Base-by-base conservation (phyloP, 1,140 invertebrate genomes). In the Anastatus disparis region DNA sequence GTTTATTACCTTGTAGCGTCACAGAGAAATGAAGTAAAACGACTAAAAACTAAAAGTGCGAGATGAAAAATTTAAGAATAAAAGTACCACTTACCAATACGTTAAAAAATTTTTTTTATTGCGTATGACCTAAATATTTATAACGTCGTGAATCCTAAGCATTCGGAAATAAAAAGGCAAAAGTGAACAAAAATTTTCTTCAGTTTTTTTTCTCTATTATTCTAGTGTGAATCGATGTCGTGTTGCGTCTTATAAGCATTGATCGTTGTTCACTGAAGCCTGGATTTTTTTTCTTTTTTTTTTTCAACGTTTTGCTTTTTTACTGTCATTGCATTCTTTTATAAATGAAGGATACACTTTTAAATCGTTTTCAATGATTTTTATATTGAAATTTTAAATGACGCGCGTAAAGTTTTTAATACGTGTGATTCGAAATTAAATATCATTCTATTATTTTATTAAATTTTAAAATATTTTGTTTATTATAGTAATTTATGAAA, bases 101-200 rank as follows among this genome's bases (percentile, higher is more conserved):
- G 20, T 42, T 58, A 40, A 42, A 58, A 42, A 26, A 15, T 58
- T 9, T 10, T 6, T 35, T 35, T 55, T 58, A 40, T 58, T 35
- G 55, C 55, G 15, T 24, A 40, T 24, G 58, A 61, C 58, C 58
- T 40, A 61, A 40, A 44, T 61, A 61, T 0, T 24, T 61, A 15
- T 10, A 1, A 10, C 56, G 15, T 22, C 1, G 35, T 1, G 58
- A 61, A 61, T 24, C 58, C 40, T 24, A 26, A 24, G 58, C 58
- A 46, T 61, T 61, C 42, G 58, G 40, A 46, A 61, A 61, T 61
- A 40, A 61, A 61, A 61, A 61, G 58, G 40, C 58, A 46, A 61
- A 29, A 40, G 42, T 24, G 35, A 58, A 35, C 55, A 58, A 24
- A 26, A 40, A 61, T 61, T 61, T 40, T 42, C 20, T 40, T 22